A percentile compares a stretch with the other conserved stretches of the same genome.
Evolutionary conservation across 2,113 vertebrate genomes (phyloP).

Genomic region (Ageneiosus marmoratus): DNA sequence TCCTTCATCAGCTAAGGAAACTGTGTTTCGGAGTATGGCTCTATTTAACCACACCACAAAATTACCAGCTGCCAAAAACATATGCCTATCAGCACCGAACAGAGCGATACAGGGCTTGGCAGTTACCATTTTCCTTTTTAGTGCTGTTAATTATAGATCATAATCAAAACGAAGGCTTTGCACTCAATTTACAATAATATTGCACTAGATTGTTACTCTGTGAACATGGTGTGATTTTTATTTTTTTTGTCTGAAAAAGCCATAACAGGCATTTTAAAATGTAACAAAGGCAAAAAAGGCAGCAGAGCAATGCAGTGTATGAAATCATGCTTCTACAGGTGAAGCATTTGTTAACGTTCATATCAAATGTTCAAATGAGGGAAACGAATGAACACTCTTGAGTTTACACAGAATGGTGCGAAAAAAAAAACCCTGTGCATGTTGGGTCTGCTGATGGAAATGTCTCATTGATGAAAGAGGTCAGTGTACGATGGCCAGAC

Average conservation of each 20-base stretch:
- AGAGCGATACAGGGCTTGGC: background rate
- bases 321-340: background rate
- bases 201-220: background rate
- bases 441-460: background rate
- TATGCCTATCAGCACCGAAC: background rate
- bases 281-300: background rate
- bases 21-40: slow-evolving; percentile 45
- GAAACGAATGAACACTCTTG: no score
- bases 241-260: background rate
- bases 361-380: no score
- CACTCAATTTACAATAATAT: background rate
- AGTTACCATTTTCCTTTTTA: background rate
- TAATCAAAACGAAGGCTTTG: background rate
- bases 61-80: background rate
- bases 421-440: background rate
- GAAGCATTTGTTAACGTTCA: background rate
- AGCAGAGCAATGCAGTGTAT: background rate
- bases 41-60: slow-evolving; percentile 17
- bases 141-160: background rate
- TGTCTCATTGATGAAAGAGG: background rate
- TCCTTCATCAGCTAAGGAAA: slow-evolving; percentile 34
- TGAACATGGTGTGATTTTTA: background rate
- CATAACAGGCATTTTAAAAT: background rate
- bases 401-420: no score
- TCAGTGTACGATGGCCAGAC: background rate